These are phyloP conservation scores for Empidonax traillii DNA, from an alignment of 2,113 vertebrate genomes.

Conservation along the genomic window DNA sequence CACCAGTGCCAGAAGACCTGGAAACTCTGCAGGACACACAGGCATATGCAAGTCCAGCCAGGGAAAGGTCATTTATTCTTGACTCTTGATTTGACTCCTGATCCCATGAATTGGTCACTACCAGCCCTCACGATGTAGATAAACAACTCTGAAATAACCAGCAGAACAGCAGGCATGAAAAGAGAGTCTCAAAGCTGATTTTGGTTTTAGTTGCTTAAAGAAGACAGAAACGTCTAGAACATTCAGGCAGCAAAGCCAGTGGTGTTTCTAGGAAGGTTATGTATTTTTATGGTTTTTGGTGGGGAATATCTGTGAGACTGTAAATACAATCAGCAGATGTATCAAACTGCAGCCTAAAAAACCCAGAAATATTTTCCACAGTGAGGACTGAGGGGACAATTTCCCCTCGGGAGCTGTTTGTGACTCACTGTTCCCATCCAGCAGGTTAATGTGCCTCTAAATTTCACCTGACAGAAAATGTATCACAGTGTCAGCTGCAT, in stretches of 20 bases:
- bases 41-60: not conserved
- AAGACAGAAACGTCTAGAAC: not conserved
- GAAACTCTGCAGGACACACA: not conserved
- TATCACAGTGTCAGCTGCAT: conserved; percentile 6
- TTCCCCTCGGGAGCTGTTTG: conserved; percentile 1
- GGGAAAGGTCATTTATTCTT: not conserved
- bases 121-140: not conserved
- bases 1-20: rapidly evolving
- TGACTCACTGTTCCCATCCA: conserved; percentile 27
- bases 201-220: not conserved
- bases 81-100: not conserved
- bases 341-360: not conserved
- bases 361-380: not conserved
- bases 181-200: not conserved
- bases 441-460: conserved; percentile 43
- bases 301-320: not conserved
- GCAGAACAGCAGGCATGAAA: not conserved
- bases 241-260: not conserved
- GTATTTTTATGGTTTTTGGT: not conserved
- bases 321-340: not conserved
- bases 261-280: not conserved
- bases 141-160: not conserved
- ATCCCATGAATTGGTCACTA: not conserved
- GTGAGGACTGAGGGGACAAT: not conserved
- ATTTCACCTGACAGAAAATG: conserved; percentile 47